Evolutionary conservation across 2,113 vertebrate genomes (phyloP).

Genomic region (Canis aureus): DNA sequence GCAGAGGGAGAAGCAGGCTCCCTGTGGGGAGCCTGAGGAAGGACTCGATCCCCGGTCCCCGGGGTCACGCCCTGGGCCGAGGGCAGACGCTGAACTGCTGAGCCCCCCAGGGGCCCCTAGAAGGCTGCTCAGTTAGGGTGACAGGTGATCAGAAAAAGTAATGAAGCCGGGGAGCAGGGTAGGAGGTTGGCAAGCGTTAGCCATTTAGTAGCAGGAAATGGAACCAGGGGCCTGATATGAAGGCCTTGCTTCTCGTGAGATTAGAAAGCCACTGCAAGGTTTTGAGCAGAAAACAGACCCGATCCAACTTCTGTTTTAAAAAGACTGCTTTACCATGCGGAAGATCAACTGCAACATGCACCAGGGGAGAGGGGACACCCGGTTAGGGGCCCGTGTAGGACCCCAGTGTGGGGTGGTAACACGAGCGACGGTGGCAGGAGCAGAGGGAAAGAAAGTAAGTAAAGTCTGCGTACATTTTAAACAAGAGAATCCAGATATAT

Average conservation of each 20-base stretch:
- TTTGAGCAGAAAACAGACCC: not conserved
- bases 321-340: not conserved
- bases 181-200: not conserved
- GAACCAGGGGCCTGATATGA: not conserved
- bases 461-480: not conserved
- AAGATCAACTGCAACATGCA: not conserved
- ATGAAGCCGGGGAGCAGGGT: not conserved
- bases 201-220: not conserved
- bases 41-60: no score
- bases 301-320: not conserved
- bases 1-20: no score
- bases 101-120: not conserved
- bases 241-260: not conserved
- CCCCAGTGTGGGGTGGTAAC: not conserved
- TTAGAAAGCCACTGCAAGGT: not conserved
- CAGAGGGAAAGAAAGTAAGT: not conserved
- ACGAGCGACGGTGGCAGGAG: not conserved
- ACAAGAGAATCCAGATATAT: not conserved
- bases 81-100: no score
- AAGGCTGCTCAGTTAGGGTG: not conserved
- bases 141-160: not conserved
- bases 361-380: rapidly evolving
- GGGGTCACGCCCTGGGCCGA: no score
- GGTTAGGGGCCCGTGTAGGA: not conserved
- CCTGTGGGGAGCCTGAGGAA: no score